These are phyloP conservation scores for Pocillopora verrucosa DNA, from an alignment of 64 coral and sea anemone genomes.

Conservation along the genomic window DNA sequence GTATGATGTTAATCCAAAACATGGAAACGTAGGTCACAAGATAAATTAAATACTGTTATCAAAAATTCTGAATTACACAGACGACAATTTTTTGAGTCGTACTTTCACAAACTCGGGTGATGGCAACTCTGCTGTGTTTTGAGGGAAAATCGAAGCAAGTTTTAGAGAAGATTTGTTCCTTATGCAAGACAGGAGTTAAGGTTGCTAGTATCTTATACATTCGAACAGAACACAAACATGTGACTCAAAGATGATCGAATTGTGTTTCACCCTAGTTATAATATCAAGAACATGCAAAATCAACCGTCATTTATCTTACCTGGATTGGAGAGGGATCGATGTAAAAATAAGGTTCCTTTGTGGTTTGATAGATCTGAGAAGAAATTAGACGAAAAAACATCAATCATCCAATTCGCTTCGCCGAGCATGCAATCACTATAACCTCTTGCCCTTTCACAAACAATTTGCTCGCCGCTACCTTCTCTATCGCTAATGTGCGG, in stretches of 20 bases:
- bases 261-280: background rate
- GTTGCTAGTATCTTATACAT: too few relatives aligned
- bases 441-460: background rate
- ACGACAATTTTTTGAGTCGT: too few relatives aligned
- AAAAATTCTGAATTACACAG: too few relatives aligned
- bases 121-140: too few relatives aligned
- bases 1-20: background rate
- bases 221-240: background rate
- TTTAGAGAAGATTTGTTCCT: too few relatives aligned
- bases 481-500: constrained; percentile 99
- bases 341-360: constrained; percentile 72
- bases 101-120: too few relatives aligned
- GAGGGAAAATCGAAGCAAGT: too few relatives aligned
- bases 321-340: constrained; percentile 58
- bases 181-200: too few relatives aligned
- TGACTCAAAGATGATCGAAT: constrained; percentile 9
- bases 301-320: constrained; percentile 31
- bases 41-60: too few relatives aligned
- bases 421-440: background rate
- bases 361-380: constrained; percentile 76
- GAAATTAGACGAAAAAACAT: constrained; percentile 23
- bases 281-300: background rate
- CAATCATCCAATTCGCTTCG: background rate
- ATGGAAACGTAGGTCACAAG: background rate
- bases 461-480: constrained; percentile 54